Percentiles rank a stretch among this genome's conserved stretches.
Conservation (phyloP, 2,797 vertebrate species). For the Enoplosus armatus region DNA sequence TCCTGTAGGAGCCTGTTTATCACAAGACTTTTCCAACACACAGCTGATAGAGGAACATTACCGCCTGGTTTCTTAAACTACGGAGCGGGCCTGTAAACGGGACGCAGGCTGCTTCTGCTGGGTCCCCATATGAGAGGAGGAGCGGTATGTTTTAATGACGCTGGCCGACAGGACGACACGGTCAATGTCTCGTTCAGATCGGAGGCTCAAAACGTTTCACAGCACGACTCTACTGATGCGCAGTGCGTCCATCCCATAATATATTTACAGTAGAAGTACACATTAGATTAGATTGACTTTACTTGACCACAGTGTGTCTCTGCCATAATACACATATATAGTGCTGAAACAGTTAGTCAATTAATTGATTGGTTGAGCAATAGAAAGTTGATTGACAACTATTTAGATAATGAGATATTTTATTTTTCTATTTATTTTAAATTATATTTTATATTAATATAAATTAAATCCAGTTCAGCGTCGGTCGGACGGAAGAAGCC, state of each 20-base stretch:
- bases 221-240: neutral
- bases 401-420: neutral
- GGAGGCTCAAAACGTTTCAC: neutral
- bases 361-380: no score
- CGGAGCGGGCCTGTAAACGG: neutral
- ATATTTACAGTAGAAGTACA: neutral
- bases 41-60: constrained; percentile 9
- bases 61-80: constrained; percentile 3
- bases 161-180: neutral
- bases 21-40: neutral
- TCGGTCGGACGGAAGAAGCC: no score
- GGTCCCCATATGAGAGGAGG: constrained; percentile 10
- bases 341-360: no score
- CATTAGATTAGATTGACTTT: neutral
- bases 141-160: constrained; percentile 20
- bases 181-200: neutral
- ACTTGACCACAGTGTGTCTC: neutral
- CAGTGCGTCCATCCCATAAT: neutral
- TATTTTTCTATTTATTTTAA: neutral
- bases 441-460: neutral
- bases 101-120: constrained; percentile 19
- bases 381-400: no score
- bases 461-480: neutral
- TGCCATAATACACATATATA: neutral
- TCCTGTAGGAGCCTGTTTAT: neutral